Percentiles rank a stretch among this genome's conserved stretches.
phyloP scores from a whole-genome alignment of 1,140 invertebrate genomes.

The Bombus turneri region DNA sequence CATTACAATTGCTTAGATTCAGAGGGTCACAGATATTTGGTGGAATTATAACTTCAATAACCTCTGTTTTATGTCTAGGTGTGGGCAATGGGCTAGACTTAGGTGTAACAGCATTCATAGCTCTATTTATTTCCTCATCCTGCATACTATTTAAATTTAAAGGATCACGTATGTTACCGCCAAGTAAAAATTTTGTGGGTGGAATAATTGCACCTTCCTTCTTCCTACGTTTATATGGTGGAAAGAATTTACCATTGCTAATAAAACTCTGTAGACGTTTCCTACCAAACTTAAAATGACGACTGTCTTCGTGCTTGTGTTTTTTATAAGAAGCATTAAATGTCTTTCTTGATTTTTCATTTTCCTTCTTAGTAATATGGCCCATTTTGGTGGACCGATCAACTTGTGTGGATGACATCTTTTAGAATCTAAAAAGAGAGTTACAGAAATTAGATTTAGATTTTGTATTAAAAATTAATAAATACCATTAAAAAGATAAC shows the following conservation, averaged over 20 bases:
- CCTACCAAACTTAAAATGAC: slow-evolving; percentile 80
- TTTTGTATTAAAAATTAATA: not conserved
- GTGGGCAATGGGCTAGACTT: slow-evolving; percentile 94
- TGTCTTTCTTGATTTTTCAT: slow-evolving; percentile 74
- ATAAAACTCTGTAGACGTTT: slow-evolving; percentile 84
- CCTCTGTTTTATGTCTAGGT: slow-evolving; percentile 90
- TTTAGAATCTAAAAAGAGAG: slow-evolving; percentile 39
- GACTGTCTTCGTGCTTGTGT: slow-evolving; percentile 79
- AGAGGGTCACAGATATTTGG: slow-evolving; percentile 95
- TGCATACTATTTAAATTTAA: slow-evolving; percentile 96
- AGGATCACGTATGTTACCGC: slow-evolving; percentile 97
- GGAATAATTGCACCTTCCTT: slow-evolving; percentile 88
- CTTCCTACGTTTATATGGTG: slow-evolving; percentile 86
- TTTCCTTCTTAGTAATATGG: slow-evolving; percentile 75
- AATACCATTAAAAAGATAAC: not conserved
- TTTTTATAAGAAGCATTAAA: slow-evolving; percentile 77
- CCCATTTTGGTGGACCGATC: slow-evolving; percentile 73
- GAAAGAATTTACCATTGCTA: slow-evolving; percentile 80
- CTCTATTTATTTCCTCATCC: slow-evolving; percentile 92
- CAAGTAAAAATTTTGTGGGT: slow-evolving; percentile 96
- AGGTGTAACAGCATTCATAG: slow-evolving; percentile 93
- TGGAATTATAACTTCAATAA: slow-evolving; percentile 95
- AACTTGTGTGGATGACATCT: slow-evolving; percentile 75
- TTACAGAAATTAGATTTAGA: not conserved
- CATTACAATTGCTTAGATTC: slow-evolving; percentile 91